Evolutionary conservation across 2,797 vertebrate genomes (phyloP).

Genomic region (Semotilus atromaculatus): DNA sequence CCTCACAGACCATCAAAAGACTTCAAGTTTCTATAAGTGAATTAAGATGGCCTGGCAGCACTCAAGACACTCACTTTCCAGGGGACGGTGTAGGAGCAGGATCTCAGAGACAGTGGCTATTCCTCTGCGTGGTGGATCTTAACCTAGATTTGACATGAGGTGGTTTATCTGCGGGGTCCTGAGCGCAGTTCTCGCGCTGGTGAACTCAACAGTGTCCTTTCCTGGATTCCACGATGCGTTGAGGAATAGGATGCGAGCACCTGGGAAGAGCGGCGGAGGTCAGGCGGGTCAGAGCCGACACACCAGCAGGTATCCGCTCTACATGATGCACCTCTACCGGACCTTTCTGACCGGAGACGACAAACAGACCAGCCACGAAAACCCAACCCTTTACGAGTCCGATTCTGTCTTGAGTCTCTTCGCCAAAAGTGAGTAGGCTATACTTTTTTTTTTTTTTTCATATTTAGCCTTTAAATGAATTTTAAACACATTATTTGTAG

Average conservation of each 20-base stretch:
- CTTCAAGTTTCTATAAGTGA: slow-evolving; percentile 50
- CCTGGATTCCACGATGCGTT: slow-evolving; percentile 31
- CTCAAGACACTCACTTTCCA: slow-evolving; percentile 56
- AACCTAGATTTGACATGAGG: slow-evolving; percentile 58
- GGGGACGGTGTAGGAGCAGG: slow-evolving; percentile 45
- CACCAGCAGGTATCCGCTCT: slow-evolving; percentile 68
- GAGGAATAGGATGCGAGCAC: slow-evolving; percentile 43
- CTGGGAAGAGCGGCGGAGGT: slow-evolving; percentile 7
- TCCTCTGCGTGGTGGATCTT: slow-evolving; percentile 34
- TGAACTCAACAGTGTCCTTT: slow-evolving; percentile 32
- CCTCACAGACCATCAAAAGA: slow-evolving; percentile 68
- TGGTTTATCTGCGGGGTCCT: slow-evolving; percentile 55
- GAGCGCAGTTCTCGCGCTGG: slow-evolving; percentile 59
- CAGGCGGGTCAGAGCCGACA: slow-evolving; percentile 46
- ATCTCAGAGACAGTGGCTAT: slow-evolving; percentile 39
- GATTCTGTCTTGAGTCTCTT: slow-evolving; percentile 82
- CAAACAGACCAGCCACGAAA: slow-evolving; percentile 62
- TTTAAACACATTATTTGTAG: not conserved
- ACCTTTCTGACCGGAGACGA: slow-evolving; percentile 70
- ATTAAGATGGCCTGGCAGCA: slow-evolving; percentile 45
- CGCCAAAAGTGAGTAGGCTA: slow-evolving; percentile 79
- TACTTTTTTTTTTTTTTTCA: not conserved
- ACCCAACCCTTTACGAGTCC: slow-evolving; percentile 70
- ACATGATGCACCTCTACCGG: slow-evolving; percentile 88
- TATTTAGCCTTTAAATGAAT: not conserved